A percentile compares a stretch with the other conserved stretches of the same genome.
Conservation (phyloP, 2,797 vertebrate genomes). For the Scleropages formosus region DNA sequence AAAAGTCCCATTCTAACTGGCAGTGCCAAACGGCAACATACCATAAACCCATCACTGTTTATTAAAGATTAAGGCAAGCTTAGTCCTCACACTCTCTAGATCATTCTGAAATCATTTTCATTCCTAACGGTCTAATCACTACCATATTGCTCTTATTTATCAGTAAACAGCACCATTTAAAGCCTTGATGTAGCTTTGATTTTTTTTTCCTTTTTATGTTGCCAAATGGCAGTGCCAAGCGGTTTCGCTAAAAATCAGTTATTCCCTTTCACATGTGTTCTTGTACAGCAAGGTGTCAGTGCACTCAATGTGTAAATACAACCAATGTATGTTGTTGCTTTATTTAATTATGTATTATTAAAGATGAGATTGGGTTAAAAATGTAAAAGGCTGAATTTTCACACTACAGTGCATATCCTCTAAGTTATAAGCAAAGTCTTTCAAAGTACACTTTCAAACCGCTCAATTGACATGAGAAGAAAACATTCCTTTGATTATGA, state of each 20-base stretch:
- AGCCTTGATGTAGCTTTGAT: slow-evolving; percentile 41
- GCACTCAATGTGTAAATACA: too few relatives aligned
- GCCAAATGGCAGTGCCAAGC: slow-evolving; percentile 55
- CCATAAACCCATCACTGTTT: slow-evolving; percentile 61
- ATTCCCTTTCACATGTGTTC: background rate
- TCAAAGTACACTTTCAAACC: too few relatives aligned
- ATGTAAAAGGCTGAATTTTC: too few relatives aligned
- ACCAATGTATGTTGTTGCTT: too few relatives aligned
- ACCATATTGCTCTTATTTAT: slow-evolving; percentile 73
- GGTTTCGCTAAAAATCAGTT: slow-evolving; percentile 44
- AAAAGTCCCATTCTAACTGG: slow-evolving; percentile 43
- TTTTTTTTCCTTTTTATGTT: slow-evolving; percentile 56
- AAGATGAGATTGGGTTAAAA: too few relatives aligned
- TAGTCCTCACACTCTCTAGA: slow-evolving; percentile 61
- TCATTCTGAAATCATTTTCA: slow-evolving; percentile 68
- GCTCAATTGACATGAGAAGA: too few relatives aligned
- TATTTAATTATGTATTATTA: too few relatives aligned
- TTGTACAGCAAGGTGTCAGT: too few relatives aligned
- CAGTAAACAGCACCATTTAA: slow-evolving; percentile 62
- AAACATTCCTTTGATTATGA: too few relatives aligned
- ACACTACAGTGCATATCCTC: too few relatives aligned
- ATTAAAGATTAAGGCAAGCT: slow-evolving; percentile 73
- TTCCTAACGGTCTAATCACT: slow-evolving; percentile 69
- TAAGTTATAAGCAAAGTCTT: too few relatives aligned
- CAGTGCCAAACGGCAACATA: slow-evolving; percentile 41